Evolutionary conservation across 2,113 vertebrate species (phyloP).

Genomic region (Sphyrna mokarran): DNA sequence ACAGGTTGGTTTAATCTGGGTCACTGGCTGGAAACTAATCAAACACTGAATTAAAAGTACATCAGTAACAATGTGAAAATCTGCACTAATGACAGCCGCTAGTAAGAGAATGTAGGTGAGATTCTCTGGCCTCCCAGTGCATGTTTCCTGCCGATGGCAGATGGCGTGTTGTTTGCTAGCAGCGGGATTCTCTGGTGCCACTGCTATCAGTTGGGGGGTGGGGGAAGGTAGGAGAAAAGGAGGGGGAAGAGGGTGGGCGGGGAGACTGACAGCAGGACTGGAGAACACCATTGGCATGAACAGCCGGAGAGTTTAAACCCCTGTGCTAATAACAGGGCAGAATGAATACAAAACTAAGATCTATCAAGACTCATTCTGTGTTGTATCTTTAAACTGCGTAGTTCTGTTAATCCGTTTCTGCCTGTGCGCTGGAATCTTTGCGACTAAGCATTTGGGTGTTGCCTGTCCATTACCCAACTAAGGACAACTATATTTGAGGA

Average conservation of each 20-base stretch:
- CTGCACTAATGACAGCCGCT: not conserved
- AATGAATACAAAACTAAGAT: not conserved
- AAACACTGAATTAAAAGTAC: not conserved
- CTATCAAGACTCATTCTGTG: not conserved
- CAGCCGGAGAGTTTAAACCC: not conserved
- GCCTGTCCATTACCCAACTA: not conserved
- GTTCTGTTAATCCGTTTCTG: not conserved
- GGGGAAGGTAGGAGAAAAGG: too few relatives aligned
- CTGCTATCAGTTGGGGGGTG: too few relatives aligned
- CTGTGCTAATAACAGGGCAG: not conserved
- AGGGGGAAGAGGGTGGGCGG: too few relatives aligned
- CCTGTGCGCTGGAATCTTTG: not conserved
- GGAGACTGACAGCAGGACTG: too few relatives aligned
- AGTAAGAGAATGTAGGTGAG: not conserved
- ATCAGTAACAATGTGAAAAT: not conserved
- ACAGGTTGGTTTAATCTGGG: not conserved
- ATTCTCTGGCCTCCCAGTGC: too few relatives aligned
- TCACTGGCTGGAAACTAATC: not conserved
- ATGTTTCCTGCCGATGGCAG: too few relatives aligned
- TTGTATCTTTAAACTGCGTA: not conserved
- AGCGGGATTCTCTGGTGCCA: too few relatives aligned
- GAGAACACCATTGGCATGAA: too few relatives aligned
- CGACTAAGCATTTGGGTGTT: not conserved
- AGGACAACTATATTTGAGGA: not conserved
- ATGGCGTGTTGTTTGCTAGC: too few relatives aligned